Base-by-base conservation (phyloP, 2,797 vertebrate species). In the Pseudomugil gertrudae region DNA sequence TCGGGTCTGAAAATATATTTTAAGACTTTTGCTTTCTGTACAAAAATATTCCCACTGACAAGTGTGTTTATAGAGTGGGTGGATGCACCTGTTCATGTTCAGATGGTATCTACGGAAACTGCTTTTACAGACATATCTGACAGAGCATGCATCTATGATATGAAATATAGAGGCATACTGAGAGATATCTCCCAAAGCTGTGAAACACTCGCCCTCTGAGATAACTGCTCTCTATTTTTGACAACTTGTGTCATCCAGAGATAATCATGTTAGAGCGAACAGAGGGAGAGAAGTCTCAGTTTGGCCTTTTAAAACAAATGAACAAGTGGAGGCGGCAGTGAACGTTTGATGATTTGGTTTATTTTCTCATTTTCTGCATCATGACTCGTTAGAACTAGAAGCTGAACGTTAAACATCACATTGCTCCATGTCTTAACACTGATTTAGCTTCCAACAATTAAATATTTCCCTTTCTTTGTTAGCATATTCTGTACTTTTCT, bases 61-160 rank as follows among this genome's bases (percentile, higher is more conserved):
- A 72, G 59, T 64, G 64, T 69, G 65, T 78, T 80, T 68, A 61
- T 27, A 80, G 57, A 14, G 36, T 15, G 30, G 61, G 66, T 84
- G 84, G 83, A 87, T 77, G 78, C 83, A 89, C 84, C 87, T 89
- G 88, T 72, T 80, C 61, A 14, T 53, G 58, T 62, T 43, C 48
- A 53, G 43, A 36, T 10, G 57, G 47, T 64, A 24, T 72, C 29
- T 64, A 30, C 72, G 29, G 75, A 84, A 70, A 76, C 27, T 30
- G 24, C 24, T 40, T 2, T 66, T 66, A 45, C 60, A 63, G 64
- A 73, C 45, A 66, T 69, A 14, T 57, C 65, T 53, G 29, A 26
- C 59, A 21, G 57, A 63, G 19, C 38, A 66, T 5, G 23, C 35
- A 48, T 57, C 50, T 56, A 68, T 47, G 60, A 40, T 26, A 19